phyloP scores from a whole-genome alignment of 2,797 vertebrate genomes.

The Diglossa cyanea region DNA sequence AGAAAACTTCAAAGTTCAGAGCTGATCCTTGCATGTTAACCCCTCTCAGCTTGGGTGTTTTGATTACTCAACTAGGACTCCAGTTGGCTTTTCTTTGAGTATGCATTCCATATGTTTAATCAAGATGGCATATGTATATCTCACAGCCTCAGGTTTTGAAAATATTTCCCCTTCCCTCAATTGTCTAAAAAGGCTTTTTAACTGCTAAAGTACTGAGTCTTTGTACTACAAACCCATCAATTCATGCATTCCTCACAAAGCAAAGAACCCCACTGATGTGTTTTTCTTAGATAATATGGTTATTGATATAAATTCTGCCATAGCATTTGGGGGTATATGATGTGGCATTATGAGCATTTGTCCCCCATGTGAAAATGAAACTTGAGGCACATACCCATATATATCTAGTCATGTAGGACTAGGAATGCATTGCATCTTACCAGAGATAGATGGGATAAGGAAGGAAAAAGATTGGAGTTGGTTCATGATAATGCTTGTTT shows the following conservation, averaged over 20 bases:
- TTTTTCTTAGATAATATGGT: background rate
- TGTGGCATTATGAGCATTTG: background rate
- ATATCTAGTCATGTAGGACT: background rate
- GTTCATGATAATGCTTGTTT: background rate
- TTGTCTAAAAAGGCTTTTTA: slow-evolving; percentile 63
- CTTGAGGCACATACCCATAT: background rate
- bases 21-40: slow-evolving; percentile 78
- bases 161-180: slow-evolving; percentile 72
- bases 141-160: slow-evolving; percentile 68
- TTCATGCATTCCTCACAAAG: background rate
- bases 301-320: background rate
- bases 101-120: slow-evolving; percentile 82
- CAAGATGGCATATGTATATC: slow-evolving; percentile 69
- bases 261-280: background rate
- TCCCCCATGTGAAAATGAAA: background rate
- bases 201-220: slow-evolving; percentile 31
- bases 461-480: background rate
- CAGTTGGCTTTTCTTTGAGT: slow-evolving; percentile 74
- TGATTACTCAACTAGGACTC: slow-evolving; percentile 76
- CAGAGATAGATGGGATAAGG: background rate
- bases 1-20: slow-evolving; percentile 79
- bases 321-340: background rate
- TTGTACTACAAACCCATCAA: background rate
- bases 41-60: slow-evolving; percentile 81
- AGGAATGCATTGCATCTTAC: background rate